Base-by-base conservation (phyloP, 2,113 vertebrate genomes). In the Haplochromis burtoni region DNA sequence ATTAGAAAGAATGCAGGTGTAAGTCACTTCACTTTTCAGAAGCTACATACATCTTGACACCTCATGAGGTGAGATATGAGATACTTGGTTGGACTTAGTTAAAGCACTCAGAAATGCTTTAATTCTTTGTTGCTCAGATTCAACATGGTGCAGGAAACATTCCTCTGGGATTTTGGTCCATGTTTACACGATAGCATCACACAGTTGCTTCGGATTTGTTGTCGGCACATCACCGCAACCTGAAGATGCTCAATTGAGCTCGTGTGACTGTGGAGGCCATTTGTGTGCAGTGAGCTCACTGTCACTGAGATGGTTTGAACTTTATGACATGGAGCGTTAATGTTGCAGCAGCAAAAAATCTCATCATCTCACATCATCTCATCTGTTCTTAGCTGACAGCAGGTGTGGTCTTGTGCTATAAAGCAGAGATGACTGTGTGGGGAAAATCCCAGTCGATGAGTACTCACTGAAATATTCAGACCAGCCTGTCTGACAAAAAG, bases 321-420 rank as follows among this genome's bases (percentile, higher is more conserved):
- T 73, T 73, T 17, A 24, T 10, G 21, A 26, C 38, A 26, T 26
- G 38, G 68, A 45, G 21, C 2, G 8, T 45, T 45, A 73, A 73
- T 73, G 66, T 71, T 14, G 66, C 8, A 71, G 35, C 66, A 71
- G 35, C 35, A 71, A 16, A 71, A 71, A 24, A 38, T 42, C 66
- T 71, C 66, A 40, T 68, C 3, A 42, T 38, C 1, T 71, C 13
- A 26, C 38, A 45, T 16, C 14, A 35, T 38, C 33, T 68, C 11
- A 68, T 26, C 9, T 47, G 68, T 19, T 76, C 40, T 47, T 76
- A 73, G 68, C 40, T 76, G 40, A 29, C 71, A 76, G 71, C 24
- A 76, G 68, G 14, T 47, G 68, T 73, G 21, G 13, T 73, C 68
- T 26, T 45, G 40, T 47, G 24, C 68, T 76, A 10, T 76, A 76